Evolutionary conservation across 1,140 invertebrate genomes (phyloP), one percentile per base, ranked within the genome.

Genomic region (Drosophila bocqueti): DNA sequence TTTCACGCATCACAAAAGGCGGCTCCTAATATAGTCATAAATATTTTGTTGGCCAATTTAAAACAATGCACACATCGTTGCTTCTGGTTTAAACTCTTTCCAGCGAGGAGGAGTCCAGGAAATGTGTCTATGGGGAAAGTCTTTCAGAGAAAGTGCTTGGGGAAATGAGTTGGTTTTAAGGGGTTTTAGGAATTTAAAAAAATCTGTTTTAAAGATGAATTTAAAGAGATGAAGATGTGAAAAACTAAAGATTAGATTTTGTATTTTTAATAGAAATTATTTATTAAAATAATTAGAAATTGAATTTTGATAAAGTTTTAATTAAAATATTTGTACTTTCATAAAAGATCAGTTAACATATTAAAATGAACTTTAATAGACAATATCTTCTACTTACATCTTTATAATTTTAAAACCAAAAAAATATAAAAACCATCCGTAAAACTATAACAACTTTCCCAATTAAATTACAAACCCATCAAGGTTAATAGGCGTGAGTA

Each of bases 401-500:
- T 54, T 7, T 9, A 1, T 11, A 10, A 11, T 16, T 24, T 16
- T 10, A 24, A n/a, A 26, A 1, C 9, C 52, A 36, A 10, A 24
- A 55, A 34, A 46, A n/a, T 16, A 21, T 16, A 31, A 24, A 64
- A 42, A 0, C 15, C 10, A 10, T 15, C 18, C 3, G 26, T 29
- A 50, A 43, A 31, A 18, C 46, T 47, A 76, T 34, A 16, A 18
- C 21, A 6, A 42, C 15, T 31, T 52, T 47, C 16, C 38, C 36
- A 38, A 34, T 18, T 36, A 36, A 65, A n/a, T 18, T 24, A 43
- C 31, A 11, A 6, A 29, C 62, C 16, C 58, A 40, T 52, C 66
- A 86, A 87, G 79, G 83, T 79, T 87, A 86, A 86, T 79, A 68
- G 75, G 11, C 83, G 83, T 86, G 83, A 82, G 83, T 86, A 86